These are phyloP conservation scores for Prunella fulvescens DNA, from an alignment of 2,113 vertebrate genomes.

Conservation along the genomic window DNA sequence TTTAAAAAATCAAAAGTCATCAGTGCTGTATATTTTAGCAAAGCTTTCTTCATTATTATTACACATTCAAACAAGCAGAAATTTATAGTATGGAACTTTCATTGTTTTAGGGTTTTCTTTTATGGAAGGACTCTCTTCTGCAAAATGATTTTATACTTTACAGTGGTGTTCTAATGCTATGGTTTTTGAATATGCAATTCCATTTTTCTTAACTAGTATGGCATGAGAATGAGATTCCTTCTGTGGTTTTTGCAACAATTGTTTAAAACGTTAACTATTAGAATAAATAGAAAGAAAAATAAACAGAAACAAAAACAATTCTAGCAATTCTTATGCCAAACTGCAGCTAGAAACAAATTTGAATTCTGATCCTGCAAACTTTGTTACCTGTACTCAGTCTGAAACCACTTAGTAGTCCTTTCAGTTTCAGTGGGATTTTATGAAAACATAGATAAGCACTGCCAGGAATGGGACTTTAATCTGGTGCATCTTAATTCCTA, in stretches of 20 bases:
- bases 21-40: not conserved
- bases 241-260: not conserved
- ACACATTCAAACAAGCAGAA: not conserved
- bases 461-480: constrained; percentile 33
- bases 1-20: not conserved
- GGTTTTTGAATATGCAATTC: not conserved
- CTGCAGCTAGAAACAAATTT: not conserved
- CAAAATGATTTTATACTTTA: not conserved
- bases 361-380: constrained; percentile 8
- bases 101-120: not conserved
- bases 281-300: not conserved
- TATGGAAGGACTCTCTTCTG: not conserved
- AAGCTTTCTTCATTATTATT: not conserved
- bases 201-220: not conserved
- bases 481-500: constrained; percentile 39
- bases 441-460: constrained; percentile 49
- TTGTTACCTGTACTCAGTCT: constrained; percentile 48
- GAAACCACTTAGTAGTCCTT: constrained; percentile 46
- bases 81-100: not conserved
- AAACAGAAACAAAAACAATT: not conserved
- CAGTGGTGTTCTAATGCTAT: not conserved
- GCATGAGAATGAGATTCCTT: not conserved
- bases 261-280: not conserved
- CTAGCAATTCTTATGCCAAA: constrained; percentile 10
- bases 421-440: constrained; percentile 48